Evolutionary conservation across 30 jellyfish, hydroid and myxozoan genomes (phyloP), one percentile per base, ranked within the genome.

Genomic region (Catostylus mosaicus): DNA sequence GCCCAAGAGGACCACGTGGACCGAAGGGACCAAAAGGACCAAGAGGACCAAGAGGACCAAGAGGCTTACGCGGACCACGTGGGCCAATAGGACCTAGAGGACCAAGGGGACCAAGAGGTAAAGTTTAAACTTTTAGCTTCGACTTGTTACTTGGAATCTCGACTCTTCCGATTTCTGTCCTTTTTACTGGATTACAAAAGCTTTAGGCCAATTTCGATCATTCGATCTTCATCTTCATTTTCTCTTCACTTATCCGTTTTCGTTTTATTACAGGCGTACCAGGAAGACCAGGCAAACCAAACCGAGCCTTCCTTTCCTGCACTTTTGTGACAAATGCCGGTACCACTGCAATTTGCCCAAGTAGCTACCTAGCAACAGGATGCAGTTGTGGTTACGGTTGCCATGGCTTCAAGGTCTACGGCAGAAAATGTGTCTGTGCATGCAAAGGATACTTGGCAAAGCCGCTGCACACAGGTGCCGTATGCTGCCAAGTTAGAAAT

Each of bases 311-410:
- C 71, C 76, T 80, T 19, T n/a, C 83, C n/a, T 80, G 90, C 77
- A 65, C 50, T 0, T 67, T 67, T 43, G 54, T 65, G 1, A 6
- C 90, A 2, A 26, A 50, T 16, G 12, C 51, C 19, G 77, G 84
- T 26, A 26, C 65, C 48, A 32, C 46, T 0, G 90, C 84, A 11
- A 65, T 59, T 12, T 80, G 90, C 90, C 57, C 66, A 16, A 33
- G 8, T 30, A 36, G 77, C 36, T 46, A 52, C 77, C 77, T 35
- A 29, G 90, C 90, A 64, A 80, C 90, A 16, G 48, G 90, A 37
- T 80, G 90, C 71, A 80, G 84, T 75, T 80, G 90, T 56, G 77
- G 84, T 16, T 19, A 51, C 67, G 83, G 83, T 19, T 79, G 90
- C 52, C 27, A 26, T 64, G 82, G 82, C 14, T 80, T 64, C 56